Evolutionary conservation across 2,797 vertebrate species (phyloP).

Genomic region (Eurystomus glaucurus): DNA sequence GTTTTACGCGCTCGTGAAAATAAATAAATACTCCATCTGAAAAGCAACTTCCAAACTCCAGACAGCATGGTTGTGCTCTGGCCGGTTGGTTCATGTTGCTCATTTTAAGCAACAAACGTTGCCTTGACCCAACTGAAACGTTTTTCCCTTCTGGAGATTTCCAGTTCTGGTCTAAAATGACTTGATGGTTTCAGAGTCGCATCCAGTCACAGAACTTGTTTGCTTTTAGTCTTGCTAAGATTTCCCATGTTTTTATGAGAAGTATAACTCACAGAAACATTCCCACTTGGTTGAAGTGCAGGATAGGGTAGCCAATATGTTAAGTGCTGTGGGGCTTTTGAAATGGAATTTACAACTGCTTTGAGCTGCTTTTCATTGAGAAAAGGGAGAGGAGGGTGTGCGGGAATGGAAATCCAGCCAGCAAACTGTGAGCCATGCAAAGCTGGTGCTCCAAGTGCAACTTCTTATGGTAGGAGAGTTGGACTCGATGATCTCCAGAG

Average conservation of each 20-base stretch:
- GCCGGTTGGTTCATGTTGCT: background rate
- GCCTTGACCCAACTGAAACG: background rate
- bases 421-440: background rate
- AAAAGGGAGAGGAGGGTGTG: background rate
- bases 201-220: background rate
- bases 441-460: background rate
- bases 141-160: background rate
- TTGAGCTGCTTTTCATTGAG: background rate
- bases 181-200: background rate
- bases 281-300: background rate
- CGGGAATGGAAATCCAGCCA: background rate
- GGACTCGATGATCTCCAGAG: too few relatives aligned
- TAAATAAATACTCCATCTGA: background rate
- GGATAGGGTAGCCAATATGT: background rate
- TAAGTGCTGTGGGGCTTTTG: background rate
- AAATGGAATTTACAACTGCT: background rate
- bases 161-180: background rate
- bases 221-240: background rate
- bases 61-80: background rate
- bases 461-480: background rate
- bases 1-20: background rate
- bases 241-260: background rate
- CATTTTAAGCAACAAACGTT: background rate
- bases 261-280: background rate
- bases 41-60: background rate